phyloP scores from a whole-genome alignment of 2,888 invertebrate genomes.

The Aphidoletes aphidimyza region DNA sequence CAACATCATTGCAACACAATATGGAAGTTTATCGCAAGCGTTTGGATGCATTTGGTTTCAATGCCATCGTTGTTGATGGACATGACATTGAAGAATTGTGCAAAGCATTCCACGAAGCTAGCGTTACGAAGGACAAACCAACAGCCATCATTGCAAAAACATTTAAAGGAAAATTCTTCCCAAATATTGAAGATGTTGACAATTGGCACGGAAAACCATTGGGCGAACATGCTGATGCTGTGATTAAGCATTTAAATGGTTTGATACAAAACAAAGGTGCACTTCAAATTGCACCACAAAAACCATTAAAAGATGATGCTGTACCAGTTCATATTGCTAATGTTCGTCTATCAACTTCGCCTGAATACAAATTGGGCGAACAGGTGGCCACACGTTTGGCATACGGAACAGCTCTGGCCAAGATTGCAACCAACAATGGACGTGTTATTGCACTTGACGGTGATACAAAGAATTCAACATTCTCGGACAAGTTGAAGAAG shows the following conservation, averaged over 20 bases:
- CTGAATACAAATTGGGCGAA: slow-evolving; percentile 82
- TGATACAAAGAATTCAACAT: slow-evolving; percentile 99
- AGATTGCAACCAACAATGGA: slow-evolving; percentile 78
- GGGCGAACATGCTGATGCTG: slow-evolving; percentile 80
- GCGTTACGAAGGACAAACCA: slow-evolving; percentile 80
- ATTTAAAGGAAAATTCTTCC: slow-evolving; percentile 91
- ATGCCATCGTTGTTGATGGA: slow-evolving; percentile 93
- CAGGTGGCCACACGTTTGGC: slow-evolving; percentile 89
- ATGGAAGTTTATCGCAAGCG: slow-evolving; percentile 84
- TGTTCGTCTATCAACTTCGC: slow-evolving; percentile 80
- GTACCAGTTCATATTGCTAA: slow-evolving; percentile 79
- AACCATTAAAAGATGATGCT: slow-evolving; percentile 75
- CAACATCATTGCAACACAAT: slow-evolving; percentile 92
- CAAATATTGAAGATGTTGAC: slow-evolving; percentile 89
- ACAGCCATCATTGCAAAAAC: slow-evolving; percentile 96
- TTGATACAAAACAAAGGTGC: slow-evolving; percentile 77
- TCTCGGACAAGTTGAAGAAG: slow-evolving; percentile 89
- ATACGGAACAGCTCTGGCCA: slow-evolving; percentile 93
- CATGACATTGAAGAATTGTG: slow-evolving; percentile 92
- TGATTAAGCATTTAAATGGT: slow-evolving; percentile 73
- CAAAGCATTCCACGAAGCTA: slow-evolving; percentile 87
- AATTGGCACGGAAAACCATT: slow-evolving; percentile 99
- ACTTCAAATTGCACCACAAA: slow-evolving; percentile 71
- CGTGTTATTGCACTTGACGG: slow-evolving; percentile 96
- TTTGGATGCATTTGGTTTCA: slow-evolving; percentile 89